phyloP scores from a whole-genome alignment of 2,888 invertebrate genomes.

The Drosophila anomalipes region DNA sequence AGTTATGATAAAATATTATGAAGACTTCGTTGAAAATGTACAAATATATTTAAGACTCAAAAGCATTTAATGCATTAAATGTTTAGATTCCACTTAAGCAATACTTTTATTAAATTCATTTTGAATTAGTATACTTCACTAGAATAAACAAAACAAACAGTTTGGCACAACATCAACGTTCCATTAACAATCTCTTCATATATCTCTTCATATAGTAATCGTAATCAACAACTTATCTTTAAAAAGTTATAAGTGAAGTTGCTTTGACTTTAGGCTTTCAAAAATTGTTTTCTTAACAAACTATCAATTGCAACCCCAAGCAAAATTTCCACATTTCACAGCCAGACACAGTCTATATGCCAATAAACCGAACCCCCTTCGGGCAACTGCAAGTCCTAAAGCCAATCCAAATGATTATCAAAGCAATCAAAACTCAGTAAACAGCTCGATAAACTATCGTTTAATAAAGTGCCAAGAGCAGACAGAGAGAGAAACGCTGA shows the following conservation, averaged over 20 bases:
- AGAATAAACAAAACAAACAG: background rate
- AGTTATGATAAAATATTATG: background rate
- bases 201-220: background rate
- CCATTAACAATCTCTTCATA: background rate
- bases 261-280: background rate
- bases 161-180: background rate
- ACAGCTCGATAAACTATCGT: slow-evolving; percentile 34
- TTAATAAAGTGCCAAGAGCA: slow-evolving; percentile 45
- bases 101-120: background rate
- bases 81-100: background rate
- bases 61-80: background rate
- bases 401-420: slow-evolving; percentile 6
- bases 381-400: background rate
- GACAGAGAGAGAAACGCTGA: slow-evolving; percentile 6
- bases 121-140: background rate
- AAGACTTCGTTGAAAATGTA: background rate
- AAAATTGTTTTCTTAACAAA: background rate
- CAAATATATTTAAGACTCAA: background rate
- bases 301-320: background rate
- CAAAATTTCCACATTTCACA: background rate
- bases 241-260: background rate
- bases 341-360: background rate
- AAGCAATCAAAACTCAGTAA: slow-evolving; percentile 9
- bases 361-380: background rate
- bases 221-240: background rate